phyloP scores from a whole-genome alignment of 1,140 invertebrate genomes.

The Plodia interpunctella region DNA sequence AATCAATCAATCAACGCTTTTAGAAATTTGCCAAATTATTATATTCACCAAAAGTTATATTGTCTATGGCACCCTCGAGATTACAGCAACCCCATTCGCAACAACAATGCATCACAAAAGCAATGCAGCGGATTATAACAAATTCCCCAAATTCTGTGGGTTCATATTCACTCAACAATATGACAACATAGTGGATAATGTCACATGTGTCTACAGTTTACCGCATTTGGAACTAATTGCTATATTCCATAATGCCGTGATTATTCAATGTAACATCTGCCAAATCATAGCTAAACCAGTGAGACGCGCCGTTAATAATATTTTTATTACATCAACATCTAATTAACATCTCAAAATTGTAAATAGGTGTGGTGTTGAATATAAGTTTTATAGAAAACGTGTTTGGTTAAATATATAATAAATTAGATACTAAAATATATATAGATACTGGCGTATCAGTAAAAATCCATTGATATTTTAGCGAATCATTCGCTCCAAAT shows the following conservation, averaged over 20 bases:
- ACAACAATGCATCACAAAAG: conserved; percentile 63
- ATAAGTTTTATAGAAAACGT: too few relatives aligned
- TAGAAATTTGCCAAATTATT: conserved; percentile 43
- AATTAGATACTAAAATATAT: background rate
- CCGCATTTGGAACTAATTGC: conserved; percentile 73
- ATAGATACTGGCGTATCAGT: too few relatives aligned
- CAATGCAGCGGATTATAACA: conserved; percentile 66
- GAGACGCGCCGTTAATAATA: background rate
- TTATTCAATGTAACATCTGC: conserved; percentile 69
- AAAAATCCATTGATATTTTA: background rate
- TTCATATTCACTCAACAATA: conserved; percentile 70
- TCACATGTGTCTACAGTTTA: conserved; percentile 68
- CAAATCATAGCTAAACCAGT: conserved; percentile 17
- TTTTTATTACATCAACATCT: background rate
- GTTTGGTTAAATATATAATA: background rate
- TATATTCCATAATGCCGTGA: conserved; percentile 65
- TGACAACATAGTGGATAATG: conserved; percentile 71
- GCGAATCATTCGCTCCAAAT: background rate
- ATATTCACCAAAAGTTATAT: conserved; percentile 26
- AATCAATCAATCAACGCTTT: conserved; percentile 21
- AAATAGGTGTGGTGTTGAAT: background rate
- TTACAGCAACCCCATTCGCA: conserved; percentile 38
- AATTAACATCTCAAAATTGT: background rate
- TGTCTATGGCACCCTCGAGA: conserved; percentile 35
- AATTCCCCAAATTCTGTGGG: conserved; percentile 73